Evolutionary conservation across 2,113 vertebrate genomes (phyloP), one percentile per base, ranked within the genome.

Genomic region (Vimba vimba): DNA sequence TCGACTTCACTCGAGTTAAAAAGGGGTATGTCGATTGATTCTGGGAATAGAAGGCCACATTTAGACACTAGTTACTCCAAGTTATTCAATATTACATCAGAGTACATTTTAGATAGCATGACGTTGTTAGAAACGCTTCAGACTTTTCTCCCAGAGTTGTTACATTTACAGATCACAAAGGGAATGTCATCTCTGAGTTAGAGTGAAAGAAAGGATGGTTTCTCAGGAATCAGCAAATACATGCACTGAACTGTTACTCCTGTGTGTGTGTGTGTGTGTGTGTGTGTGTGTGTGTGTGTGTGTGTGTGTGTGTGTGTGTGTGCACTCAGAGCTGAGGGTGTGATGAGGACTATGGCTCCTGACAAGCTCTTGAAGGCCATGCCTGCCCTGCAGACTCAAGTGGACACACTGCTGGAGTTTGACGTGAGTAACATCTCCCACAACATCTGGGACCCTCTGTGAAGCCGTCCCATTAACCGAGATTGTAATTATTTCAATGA

Each of bases 1-100:
- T 99, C 93, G 98, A 99, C 92, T 99, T 99, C 92, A 97, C 97
- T 92, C 96, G 98, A 95, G 98, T 99, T 91, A 99, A 99, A 91
- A 99, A 99, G 88, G 98, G 98, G 98, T 99, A 95, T 68, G 96
- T 89, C 43, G 23, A 73, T 71, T 15, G 30, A 33, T 71, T 62
- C 79, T 23, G 2, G 59, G 68, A 64, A 76, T 21, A 57, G 17
- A 13, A 45, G 71, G 69, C 43, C 6, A 64, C 73, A 84, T 12
- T 9, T 62, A 62, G 4, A 4, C 1, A 33, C 75, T 45, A 17
- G 39, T 21, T 2, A 13, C 15, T 39, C 21, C 27, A 66, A 57
- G 13, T 59, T 66, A 36, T 55, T n/a, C 68, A 8, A 39, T 39
- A 69, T 39, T 69, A 39, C 19, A 36, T 71, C 68, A 39, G 33